Evolutionary conservation across 2,797 vertebrate species (phyloP).

Genomic region (Coregonus ussuriensis): DNA sequence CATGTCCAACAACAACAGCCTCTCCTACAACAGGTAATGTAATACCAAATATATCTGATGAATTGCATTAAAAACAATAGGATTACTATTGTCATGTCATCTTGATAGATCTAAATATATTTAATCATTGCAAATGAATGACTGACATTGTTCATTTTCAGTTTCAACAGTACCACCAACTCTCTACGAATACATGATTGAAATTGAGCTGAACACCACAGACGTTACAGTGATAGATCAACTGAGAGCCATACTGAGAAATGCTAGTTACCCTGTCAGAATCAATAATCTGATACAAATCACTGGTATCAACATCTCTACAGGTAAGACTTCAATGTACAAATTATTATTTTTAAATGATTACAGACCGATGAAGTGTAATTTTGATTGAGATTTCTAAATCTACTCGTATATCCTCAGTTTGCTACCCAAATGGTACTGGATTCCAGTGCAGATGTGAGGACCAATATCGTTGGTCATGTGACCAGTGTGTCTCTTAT

Average conservation of each 20-base stretch:
- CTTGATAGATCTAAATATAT: no score
- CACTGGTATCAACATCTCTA: conserved; percentile 26
- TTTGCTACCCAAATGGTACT: neutral
- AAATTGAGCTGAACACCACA: conserved; percentile 23
- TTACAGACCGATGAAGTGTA: neutral
- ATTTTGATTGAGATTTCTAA: neutral
- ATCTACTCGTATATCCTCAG: neutral
- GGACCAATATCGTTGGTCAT: conserved; percentile 42
- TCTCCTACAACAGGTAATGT: no score
- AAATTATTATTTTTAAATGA: neutral
- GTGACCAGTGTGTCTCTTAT: conserved; percentile 40
- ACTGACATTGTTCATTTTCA: no score
- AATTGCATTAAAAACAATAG: no score
- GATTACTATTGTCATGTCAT: no score
- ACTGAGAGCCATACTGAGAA: conserved; percentile 9
- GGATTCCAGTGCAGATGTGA: conserved; percentile 44
- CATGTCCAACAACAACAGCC: conserved; percentile 18
- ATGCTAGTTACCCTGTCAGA: conserved; percentile 10
- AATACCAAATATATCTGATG: no score
- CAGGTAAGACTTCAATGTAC: conserved; percentile 10
- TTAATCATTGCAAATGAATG: no score
- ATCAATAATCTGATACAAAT: conserved; percentile 15
- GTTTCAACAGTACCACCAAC: neutral
- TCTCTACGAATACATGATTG: conserved; percentile 39
- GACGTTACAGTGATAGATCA: neutral